Evolutionary conservation across 2,888 invertebrate genomes (phyloP).

Genomic region (Hecatera dysodea): DNA sequence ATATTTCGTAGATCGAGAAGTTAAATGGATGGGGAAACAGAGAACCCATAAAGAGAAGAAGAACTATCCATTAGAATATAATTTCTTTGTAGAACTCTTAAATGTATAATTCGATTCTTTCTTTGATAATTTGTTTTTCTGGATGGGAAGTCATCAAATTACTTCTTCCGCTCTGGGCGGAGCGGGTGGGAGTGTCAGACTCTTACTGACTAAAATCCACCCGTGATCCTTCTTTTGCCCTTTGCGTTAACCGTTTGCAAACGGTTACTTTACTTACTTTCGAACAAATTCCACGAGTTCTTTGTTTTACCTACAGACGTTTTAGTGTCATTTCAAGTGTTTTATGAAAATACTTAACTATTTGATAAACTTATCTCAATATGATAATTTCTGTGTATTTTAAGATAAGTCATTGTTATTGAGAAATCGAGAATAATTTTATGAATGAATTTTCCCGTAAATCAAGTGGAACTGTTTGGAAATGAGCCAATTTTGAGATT

Average conservation of each 20-base stretch:
- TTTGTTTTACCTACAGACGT: background rate
- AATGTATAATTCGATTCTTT: background rate
- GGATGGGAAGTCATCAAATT: too few species aligned
- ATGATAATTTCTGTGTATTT: slow-evolving; percentile 7
- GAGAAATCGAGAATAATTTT: slow-evolving; percentile 17
- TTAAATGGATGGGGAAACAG: background rate
- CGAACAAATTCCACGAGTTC: too few species aligned
- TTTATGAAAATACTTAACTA: slow-evolving; percentile 8
- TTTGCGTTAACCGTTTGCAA: too few species aligned
- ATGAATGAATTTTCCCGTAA: slow-evolving; percentile 34
- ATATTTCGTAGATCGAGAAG: background rate
- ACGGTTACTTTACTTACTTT: too few species aligned
- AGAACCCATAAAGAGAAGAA: background rate
- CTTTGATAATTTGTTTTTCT: too few species aligned
- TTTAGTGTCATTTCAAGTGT: background rate
- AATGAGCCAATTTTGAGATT: slow-evolving; percentile 8
- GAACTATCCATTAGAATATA: background rate
- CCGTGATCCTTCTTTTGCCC: too few species aligned
- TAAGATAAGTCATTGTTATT: slow-evolving; percentile 20
- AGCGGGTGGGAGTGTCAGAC: too few species aligned
- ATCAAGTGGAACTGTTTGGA: slow-evolving; percentile 22
- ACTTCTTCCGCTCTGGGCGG: too few species aligned
- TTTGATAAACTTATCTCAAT: slow-evolving; percentile 5
- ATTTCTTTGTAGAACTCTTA: background rate
- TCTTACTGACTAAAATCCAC: too few species aligned